Conservation (phyloP, 1,140 invertebrate species). For the Kradibia gibbosae region DNA sequence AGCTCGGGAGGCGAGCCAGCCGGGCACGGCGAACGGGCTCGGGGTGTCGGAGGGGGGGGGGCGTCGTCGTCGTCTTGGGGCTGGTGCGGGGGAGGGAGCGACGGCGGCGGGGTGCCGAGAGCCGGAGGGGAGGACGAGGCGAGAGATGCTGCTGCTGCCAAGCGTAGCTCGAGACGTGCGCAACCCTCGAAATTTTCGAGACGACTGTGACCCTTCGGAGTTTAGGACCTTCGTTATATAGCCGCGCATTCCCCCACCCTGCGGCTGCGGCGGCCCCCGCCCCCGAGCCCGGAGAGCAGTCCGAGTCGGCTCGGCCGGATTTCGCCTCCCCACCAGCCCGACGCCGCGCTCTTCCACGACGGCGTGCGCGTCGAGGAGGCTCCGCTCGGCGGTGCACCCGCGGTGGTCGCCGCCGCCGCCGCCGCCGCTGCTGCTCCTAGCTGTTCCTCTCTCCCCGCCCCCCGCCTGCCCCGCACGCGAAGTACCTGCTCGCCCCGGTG, state of each 20-base stretch:
- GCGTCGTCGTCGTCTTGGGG: no score
- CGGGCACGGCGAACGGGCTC: background rate
- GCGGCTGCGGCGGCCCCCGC: no score
- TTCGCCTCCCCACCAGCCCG: conserved; percentile 42
- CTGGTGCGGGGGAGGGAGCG: background rate
- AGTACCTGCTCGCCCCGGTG: background rate
- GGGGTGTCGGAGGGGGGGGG: no score
- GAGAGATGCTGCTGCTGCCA: conserved; percentile 23
- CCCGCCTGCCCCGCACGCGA: background rate
- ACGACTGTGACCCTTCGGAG: conserved; percentile 66
- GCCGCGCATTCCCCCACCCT: conserved; percentile 60
- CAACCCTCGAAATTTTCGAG: conserved; percentile 62
- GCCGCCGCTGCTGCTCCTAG: background rate
- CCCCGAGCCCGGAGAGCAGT: conserved; percentile 17
- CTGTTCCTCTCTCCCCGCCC: background rate
- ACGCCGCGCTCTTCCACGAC: background rate
- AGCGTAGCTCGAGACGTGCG: background rate
- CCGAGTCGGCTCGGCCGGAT: conserved; percentile 12
- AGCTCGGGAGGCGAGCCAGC: no score
- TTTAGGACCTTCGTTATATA: conserved; percentile 66
- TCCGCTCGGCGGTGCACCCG: conserved; percentile 44
- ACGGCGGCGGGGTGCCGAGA: conserved; percentile 18
- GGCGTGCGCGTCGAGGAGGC: conserved; percentile 30
- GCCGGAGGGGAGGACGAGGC: conserved; percentile 28
- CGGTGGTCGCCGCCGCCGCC: conserved; percentile 25